These are phyloP conservation scores for Campoletis raptor DNA, from an alignment of 2,888 invertebrate species.

Conservation along the genomic window DNA sequence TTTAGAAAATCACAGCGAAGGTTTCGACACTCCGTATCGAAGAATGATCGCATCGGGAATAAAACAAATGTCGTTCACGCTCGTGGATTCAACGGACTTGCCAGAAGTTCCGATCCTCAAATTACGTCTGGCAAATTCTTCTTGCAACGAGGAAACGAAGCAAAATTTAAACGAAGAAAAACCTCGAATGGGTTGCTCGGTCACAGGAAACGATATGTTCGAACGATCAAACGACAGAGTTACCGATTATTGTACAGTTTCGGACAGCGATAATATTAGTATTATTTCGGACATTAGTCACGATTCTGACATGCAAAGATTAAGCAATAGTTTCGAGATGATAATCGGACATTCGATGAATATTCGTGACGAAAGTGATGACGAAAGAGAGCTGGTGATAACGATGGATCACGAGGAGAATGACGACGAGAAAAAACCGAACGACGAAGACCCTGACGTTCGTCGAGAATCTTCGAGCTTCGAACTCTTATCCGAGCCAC, in stretches of 20 bases:
- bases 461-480: constrained; percentile 72
- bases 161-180: constrained; percentile 11
- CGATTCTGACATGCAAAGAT: constrained; percentile 69
- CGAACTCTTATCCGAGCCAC: constrained; percentile 71
- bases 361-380: constrained; percentile 62
- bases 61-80: constrained; percentile 7
- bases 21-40: constrained; percentile 11
- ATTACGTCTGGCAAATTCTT: constrained; percentile 18
- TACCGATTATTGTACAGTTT: constrained; percentile 73
- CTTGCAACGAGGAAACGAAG: neutral
- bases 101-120: constrained; percentile 24
- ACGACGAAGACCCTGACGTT: constrained; percentile 68
- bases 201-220: constrained; percentile 61
- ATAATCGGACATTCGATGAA: constrained; percentile 76
- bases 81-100: constrained; percentile 9
- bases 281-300: constrained; percentile 77
- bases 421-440: neutral
- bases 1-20: neutral
- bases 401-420: constrained; percentile 4
- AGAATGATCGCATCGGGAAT: constrained; percentile 27
- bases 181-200: constrained; percentile 47
- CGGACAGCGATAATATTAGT: constrained; percentile 82
- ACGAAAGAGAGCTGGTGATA: neutral
- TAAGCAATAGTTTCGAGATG: constrained; percentile 75
- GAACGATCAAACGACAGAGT: constrained; percentile 54